Percentiles rank a stretch among this genome's conserved stretches.
Conservation (phyloP, 2,888 invertebrate genomes). For the Himalopsyche kuldschensis region DNA sequence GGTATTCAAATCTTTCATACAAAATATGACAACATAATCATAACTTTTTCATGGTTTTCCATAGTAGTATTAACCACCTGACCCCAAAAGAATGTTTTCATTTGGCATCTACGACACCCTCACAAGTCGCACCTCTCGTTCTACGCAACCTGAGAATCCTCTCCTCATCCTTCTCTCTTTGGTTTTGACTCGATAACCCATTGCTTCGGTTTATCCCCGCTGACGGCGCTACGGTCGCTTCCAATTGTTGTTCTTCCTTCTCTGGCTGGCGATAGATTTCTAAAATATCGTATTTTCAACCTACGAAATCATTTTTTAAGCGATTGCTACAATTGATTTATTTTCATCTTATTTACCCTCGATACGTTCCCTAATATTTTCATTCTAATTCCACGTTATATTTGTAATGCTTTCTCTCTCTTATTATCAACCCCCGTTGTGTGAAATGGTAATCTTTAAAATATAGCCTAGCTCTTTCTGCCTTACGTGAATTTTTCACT, state of each 20-base stretch:
- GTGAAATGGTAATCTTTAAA: not conserved
- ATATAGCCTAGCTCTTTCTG: not conserved
- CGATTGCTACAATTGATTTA: too few relatives aligned
- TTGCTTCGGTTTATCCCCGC: conserved; percentile 12
- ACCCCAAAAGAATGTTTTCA: conserved; percentile 5
- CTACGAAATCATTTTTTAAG: not conserved
- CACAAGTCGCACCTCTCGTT: conserved; percentile 7
- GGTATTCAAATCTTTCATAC: not conserved
- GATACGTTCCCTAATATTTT: not conserved
- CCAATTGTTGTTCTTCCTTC: not conserved
- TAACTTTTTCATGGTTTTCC: not conserved
- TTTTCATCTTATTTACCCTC: too few relatives aligned
- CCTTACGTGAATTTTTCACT: not conserved
- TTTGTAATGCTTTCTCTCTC: not conserved
- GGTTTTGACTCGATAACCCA: conserved; percentile 22
- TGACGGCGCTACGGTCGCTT: conserved; percentile 11
- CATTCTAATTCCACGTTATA: not conserved
- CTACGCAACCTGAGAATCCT: conserved; percentile 29
- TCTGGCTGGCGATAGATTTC: not conserved
- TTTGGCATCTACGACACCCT: not conserved
- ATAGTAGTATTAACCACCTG: not conserved
- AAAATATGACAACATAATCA: not conserved
- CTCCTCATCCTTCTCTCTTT: conserved; percentile 1
- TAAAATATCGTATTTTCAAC: not conserved
- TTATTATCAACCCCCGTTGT: not conserved